phyloP scores from a whole-genome alignment of 2,797 vertebrate species.

The Hydrocynus forskahlii region DNA sequence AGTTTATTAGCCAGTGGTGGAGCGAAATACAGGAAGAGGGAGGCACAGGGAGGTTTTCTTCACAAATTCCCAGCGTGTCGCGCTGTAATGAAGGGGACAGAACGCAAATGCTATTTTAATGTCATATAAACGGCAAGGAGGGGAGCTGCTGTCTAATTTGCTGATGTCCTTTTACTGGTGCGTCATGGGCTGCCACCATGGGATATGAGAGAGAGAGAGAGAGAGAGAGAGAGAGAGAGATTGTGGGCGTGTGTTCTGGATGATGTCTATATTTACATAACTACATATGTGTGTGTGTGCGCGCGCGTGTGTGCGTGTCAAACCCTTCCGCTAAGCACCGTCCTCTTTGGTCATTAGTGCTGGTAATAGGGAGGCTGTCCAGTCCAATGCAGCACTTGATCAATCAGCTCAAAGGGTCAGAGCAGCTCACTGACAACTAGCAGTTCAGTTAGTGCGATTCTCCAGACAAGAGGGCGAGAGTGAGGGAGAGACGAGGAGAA shows the following conservation, averaged over 20 bases:
- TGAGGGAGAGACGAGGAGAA: neutral
- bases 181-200: neutral
- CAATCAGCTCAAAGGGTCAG: constrained; percentile 51
- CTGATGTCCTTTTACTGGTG: constrained; percentile 20
- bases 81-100: constrained; percentile 12
- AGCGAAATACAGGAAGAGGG: neutral
- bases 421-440: constrained; percentile 13
- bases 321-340: neutral
- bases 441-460: neutral
- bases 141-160: constrained; percentile 33
- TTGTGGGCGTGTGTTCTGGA: constrained; percentile 11
- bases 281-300: constrained; percentile 18
- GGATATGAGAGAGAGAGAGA: neutral
- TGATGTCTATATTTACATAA: constrained; percentile 22
- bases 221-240: neutral
- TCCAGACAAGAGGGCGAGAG: neutral
- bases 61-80: constrained; percentile 9
- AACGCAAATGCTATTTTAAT: constrained; percentile 43
- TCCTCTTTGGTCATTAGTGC: constrained; percentile 55
- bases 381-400: constrained; percentile 56
- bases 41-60: constrained; percentile 26
- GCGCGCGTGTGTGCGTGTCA: neutral
- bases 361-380: constrained; percentile 59
- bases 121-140: constrained; percentile 36
- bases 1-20: constrained; percentile 12